Conservation (phyloP, 2,797 vertebrate genomes). For the Clarias pachynema region DNA sequence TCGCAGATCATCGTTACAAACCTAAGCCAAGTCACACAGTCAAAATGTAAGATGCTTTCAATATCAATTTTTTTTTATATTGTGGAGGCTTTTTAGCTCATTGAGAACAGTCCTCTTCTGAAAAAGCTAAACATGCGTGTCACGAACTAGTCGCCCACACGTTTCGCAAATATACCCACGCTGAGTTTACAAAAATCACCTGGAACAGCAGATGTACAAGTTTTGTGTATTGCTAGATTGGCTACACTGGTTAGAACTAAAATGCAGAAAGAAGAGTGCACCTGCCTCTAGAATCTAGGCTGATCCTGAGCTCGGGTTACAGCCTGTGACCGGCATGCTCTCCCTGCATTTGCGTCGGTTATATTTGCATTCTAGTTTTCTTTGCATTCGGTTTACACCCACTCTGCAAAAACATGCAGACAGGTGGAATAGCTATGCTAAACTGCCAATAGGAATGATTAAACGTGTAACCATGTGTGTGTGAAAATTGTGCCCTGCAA, state of each 20-base stretch:
- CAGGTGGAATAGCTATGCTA: not conserved
- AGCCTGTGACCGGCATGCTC: not conserved
- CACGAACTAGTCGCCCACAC: not conserved
- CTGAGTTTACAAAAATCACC: not conserved
- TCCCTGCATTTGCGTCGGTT: not conserved
- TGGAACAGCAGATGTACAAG: not conserved
- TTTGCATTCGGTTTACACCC: not conserved
- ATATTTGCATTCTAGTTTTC: not conserved
- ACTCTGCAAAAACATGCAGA: not conserved
- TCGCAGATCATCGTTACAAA: not conserved
- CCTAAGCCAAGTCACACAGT: not conserved
- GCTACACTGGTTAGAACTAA: slow-evolving; percentile 1
- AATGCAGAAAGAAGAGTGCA: not conserved
- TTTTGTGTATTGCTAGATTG: not conserved
- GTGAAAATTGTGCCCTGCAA: not conserved
- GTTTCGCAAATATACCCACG: not conserved
- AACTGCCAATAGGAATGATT: not conserved
- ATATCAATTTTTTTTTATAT: not conserved
- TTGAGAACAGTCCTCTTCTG: not conserved
- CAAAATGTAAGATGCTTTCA: not conserved
- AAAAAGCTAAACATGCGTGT: not conserved
- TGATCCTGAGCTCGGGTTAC: not conserved
- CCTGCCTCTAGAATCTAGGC: not conserved
- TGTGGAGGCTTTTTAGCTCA: not conserved
- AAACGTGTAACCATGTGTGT: not conserved